These are phyloP conservation scores for Phodopus roborovskii DNA, from an alignment of 2,113 vertebrate genomes.

Conservation along the genomic window DNA sequence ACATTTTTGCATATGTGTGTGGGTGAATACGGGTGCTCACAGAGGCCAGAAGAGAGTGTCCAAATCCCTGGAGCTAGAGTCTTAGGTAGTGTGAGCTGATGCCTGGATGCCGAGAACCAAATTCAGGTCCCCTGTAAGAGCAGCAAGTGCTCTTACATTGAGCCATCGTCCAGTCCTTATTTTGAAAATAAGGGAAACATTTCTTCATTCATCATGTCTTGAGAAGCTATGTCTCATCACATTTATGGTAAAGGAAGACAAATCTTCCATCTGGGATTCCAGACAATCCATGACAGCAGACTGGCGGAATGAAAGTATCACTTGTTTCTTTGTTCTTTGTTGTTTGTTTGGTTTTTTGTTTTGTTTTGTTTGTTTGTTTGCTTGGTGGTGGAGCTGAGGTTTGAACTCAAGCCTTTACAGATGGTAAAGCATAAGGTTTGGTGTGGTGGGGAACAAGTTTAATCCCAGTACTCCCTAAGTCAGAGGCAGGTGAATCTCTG, in stretches of 20 bases:
- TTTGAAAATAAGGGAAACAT: background rate
- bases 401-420: background rate
- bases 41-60: background rate
- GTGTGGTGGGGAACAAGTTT: background rate
- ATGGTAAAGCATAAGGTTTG: background rate
- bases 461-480: background rate
- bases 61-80: background rate
- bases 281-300: background rate
- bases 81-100: background rate
- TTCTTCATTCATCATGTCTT: background rate
- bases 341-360: too few relatives aligned
- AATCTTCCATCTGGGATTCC: background rate
- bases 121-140: background rate
- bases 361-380: background rate
- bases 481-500: background rate
- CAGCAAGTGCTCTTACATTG: background rate
- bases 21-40: too few relatives aligned
- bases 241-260: background rate
- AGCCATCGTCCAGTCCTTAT: background rate
- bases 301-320: background rate
- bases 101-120: background rate
- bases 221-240: background rate
- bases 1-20: background rate
- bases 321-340: background rate
- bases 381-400: background rate